Percentiles rank a stretch among this genome's conserved stretches.
phyloP scores from a whole-genome alignment of 1,140 invertebrate species.

The Temnothorax nylanderi region DNA sequence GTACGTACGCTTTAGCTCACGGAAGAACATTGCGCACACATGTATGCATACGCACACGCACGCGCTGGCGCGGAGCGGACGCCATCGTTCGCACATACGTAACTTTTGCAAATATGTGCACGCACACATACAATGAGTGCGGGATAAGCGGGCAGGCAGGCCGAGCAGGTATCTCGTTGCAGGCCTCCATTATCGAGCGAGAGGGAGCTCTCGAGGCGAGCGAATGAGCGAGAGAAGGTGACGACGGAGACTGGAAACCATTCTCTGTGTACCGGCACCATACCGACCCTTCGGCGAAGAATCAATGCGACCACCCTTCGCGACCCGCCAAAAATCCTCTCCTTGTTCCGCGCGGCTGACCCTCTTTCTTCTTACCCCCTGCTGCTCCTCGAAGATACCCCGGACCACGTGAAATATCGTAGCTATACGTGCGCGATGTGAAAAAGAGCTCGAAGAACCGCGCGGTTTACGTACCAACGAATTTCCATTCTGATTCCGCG shows the following conservation, averaged over 20 bases:
- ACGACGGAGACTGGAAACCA: constrained; percentile 56
- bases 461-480: constrained; percentile 57
- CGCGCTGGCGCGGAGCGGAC: not conserved
- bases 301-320: constrained; percentile 71
- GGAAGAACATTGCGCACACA: constrained; percentile 29
- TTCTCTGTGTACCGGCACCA: constrained; percentile 33
- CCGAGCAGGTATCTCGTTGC: constrained; percentile 68
- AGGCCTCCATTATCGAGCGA: constrained; percentile 74
- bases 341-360: not conserved
- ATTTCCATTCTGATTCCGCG: constrained; percentile 66
- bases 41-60: not conserved
- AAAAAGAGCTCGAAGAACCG: constrained; percentile 27
- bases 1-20: constrained; percentile 26
- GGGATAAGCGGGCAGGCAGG: constrained; percentile 63
- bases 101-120: constrained; percentile 3
- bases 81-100: constrained; percentile 23
- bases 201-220: constrained; percentile 22
- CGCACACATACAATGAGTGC: constrained; percentile 45
- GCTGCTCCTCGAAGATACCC: not conserved
- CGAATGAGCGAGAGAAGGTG: constrained; percentile 41
- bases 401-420: not conserved
- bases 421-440: constrained; percentile 53
- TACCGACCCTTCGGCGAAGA: constrained; percentile 68
- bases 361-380: not conserved
- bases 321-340: constrained; percentile 36